These are phyloP conservation scores for Eupithecia subfuscata DNA, from an alignment of 2,888 invertebrate species.

Conservation along the genomic window DNA sequence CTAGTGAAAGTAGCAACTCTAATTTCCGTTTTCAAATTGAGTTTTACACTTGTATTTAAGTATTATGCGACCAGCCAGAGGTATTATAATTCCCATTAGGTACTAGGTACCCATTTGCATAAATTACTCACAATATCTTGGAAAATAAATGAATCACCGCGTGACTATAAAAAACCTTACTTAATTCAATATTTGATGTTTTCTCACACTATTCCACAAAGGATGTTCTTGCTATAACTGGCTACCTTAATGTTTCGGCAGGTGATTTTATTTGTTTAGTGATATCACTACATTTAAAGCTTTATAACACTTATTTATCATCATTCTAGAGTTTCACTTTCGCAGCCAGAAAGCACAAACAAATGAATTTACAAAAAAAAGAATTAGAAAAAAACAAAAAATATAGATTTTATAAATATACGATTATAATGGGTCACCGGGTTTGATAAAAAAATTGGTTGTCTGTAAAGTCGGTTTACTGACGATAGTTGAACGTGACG, in stretches of 20 bases:
- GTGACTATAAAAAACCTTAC: constrained; percentile 8
- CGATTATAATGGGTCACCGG: too few species aligned
- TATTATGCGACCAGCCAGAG: background rate
- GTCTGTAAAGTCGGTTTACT: too few species aligned
- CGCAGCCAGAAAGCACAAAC: background rate
- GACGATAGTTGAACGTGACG: too few species aligned
- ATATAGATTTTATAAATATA: too few species aligned
- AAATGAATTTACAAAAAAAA: background rate
- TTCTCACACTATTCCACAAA: constrained; percentile 14
- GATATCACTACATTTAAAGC: background rate
- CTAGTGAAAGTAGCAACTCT: background rate
- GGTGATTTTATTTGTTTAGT: background rate
- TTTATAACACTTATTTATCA: too few species aligned
- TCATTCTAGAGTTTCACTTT: background rate
- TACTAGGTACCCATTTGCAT: constrained; percentile 17
- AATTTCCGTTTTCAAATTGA: background rate
- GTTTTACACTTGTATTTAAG: background rate
- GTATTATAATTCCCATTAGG: background rate
- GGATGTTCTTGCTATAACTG: constrained; percentile 26
- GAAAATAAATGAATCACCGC: constrained; percentile 23
- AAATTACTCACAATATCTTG: constrained; percentile 16
- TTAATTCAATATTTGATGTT: constrained; percentile 18
- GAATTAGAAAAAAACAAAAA: background rate
- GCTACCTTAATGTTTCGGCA: background rate
- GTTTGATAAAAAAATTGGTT: too few species aligned